These are phyloP conservation scores for Trichonephila clavata DNA, from an alignment of 1,140 invertebrate genomes.

Conservation along the genomic window DNA sequence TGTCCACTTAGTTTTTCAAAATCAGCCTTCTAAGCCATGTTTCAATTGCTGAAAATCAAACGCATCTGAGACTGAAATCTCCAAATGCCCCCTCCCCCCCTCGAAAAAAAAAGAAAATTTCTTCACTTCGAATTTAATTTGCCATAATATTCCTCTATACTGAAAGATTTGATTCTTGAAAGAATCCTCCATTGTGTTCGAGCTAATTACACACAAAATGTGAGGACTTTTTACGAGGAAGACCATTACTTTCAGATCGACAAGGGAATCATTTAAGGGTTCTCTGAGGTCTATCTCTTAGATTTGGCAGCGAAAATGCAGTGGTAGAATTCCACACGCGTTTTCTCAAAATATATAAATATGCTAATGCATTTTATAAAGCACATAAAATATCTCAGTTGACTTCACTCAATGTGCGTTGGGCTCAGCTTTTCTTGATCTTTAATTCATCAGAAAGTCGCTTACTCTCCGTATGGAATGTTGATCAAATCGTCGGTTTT, in stretches of 20 bases:
- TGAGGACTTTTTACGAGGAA: not conserved
- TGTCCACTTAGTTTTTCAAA: too few species aligned
- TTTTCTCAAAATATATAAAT: not conserved
- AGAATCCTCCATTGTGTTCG: too few species aligned
- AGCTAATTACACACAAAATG: not conserved
- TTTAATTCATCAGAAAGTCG: not conserved
- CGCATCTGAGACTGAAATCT: too few species aligned
- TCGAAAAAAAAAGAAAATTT: too few species aligned
- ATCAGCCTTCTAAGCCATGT: too few species aligned
- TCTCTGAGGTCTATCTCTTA: not conserved
- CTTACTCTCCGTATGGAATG: not conserved
- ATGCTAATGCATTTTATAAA: too few species aligned
- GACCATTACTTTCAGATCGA: not conserved
- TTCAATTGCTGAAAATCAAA: too few species aligned
- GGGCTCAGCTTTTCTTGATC: not conserved
- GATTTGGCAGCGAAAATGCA: not conserved
- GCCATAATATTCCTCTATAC: too few species aligned
- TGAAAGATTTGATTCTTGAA: too few species aligned
- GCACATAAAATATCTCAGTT: slow-evolving; percentile 37
- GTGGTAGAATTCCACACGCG: not conserved
- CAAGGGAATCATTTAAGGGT: not conserved
- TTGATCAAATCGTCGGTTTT: not conserved
- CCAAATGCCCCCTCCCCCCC: too few species aligned
- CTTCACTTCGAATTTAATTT: too few species aligned
- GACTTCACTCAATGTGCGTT: not conserved